Percentiles rank a stretch among this genome's conserved stretches.
These are phyloP conservation scores for Stenotaenia linearis DNA, from an alignment of 2,888 invertebrate species.

Conservation along the genomic window DNA sequence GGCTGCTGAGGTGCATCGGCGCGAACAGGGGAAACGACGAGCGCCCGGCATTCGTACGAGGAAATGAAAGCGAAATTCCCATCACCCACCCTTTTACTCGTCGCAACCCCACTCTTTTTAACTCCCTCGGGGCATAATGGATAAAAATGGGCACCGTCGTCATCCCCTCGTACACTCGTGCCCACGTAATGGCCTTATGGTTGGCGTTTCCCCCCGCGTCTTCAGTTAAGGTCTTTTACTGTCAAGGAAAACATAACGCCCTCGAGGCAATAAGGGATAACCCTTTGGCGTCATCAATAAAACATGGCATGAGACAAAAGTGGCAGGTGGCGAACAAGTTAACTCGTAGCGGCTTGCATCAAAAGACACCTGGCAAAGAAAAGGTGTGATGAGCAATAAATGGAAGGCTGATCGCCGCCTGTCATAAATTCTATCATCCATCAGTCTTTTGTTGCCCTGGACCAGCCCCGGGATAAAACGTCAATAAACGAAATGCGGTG, in stretches of 20 bases:
- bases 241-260: constrained; percentile 21
- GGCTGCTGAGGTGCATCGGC: constrained; percentile 23
- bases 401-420: constrained; percentile 21
- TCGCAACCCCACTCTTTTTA: background rate
- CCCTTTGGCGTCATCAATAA: constrained; percentile 26
- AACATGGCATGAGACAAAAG: constrained; percentile 10
- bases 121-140: constrained; percentile 23
- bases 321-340: constrained; percentile 12
- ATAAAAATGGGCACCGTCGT: constrained; percentile 13
- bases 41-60: background rate
- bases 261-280: constrained; percentile 26
- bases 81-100: background rate
- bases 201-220: constrained; percentile 22
- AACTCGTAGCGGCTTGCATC: constrained; percentile 18
- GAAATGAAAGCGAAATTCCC: constrained; percentile 12
- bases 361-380: constrained; percentile 26
- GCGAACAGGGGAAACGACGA: constrained; percentile 26
- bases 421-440: constrained; percentile 26
- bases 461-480: constrained; percentile 5
- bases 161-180: background rate
- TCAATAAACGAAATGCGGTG: constrained; percentile 7
- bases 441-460: background rate
- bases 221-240: constrained; percentile 24
- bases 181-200: constrained; percentile 24
- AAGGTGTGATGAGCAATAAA: constrained; percentile 26